Base-by-base conservation (phyloP, 2,113 vertebrate species). In the Serinus canaria region DNA sequence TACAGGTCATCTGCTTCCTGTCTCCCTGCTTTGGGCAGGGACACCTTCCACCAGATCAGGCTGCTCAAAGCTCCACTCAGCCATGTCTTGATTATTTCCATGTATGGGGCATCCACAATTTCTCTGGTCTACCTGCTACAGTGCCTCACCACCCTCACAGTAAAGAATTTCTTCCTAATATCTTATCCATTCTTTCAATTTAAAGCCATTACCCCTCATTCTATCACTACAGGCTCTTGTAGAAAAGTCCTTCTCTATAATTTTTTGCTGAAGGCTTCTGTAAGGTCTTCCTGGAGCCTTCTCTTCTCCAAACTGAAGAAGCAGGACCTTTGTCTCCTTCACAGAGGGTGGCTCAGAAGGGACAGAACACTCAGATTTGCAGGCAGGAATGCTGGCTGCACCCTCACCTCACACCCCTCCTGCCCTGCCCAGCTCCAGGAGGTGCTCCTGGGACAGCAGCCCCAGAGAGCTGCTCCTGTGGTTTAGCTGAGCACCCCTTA, bases 381-480 rank as follows among this genome's bases (percentile, higher is more conserved):
- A 15, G 67, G 56, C 43, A 55, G 77, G 37, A 46, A 20, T 25
- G 19, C 18, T 25, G 68, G 15, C 20, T n/a, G 41, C 18, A 11
- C 58, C 13, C 35, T 83, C 3, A 1, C 11, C 31, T 35, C 11
- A 9, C 47, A 25, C 1, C 18, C 16, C 30, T 56, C 24, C 64
- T 78, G 31, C 43, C 19, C 22, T 11, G 46, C 44, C 18, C 10
- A 3, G 56, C 58, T 50, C 17, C 46, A 12, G 64, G 25, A 30
- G 37, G 1, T 21, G 6, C 41, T 62, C 25, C 62, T 20, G 73
- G 68, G 10, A 22, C 0, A 6, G 41, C 13, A 41, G 41, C 22
- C 47, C 5, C n/a, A 2, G 2, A 11, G 44, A 82, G 33, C 55
- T 0, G 8, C 35, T 63, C 12, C 37, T 3, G 0, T 4, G 33